Evolutionary conservation across 2,888 invertebrate species (phyloP).

Genomic region (Coleophora deauratella): DNA sequence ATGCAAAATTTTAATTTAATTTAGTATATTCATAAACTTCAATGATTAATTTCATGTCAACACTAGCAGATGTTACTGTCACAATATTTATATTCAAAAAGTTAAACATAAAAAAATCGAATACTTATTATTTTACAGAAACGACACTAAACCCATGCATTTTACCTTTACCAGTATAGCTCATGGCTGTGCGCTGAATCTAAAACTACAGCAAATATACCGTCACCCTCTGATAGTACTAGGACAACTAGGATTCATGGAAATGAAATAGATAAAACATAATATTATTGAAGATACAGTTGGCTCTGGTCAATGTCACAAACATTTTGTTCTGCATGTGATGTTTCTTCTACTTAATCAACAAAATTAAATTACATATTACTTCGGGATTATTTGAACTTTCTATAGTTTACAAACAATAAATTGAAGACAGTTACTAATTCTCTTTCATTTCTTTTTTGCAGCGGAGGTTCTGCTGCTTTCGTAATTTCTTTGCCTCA

Average conservation of each 20-base stretch:
- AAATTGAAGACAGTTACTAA: no score
- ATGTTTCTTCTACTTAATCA: no score
- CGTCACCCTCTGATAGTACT: conserved; percentile 30
- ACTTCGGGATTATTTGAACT: no score
- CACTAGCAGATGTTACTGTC: no score
- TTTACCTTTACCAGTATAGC: conserved; percentile 69
- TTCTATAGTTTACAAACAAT: no score
- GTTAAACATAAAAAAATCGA: not conserved
- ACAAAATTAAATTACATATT: no score
- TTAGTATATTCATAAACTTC: no score
- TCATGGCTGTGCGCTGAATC: conserved; percentile 43
- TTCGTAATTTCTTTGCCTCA: no score
- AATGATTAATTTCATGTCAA: no score
- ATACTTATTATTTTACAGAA: conserved; percentile 25
- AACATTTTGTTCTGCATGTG: not conserved
- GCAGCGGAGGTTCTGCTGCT: no score
- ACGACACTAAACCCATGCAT: conserved; percentile 57
- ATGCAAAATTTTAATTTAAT: conserved; percentile 28
- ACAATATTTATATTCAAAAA: no score
- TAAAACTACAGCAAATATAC: conserved; percentile 43
- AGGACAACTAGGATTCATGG: conserved; percentile 24
- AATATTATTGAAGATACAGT: conserved; percentile 16
- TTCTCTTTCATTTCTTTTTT: no score
- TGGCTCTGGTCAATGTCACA: conserved; percentile 33
- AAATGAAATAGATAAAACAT: conserved; percentile 22